Evolutionary conservation across 30 jellyfish, hydroid and myxozoan genomes (phyloP).

Genomic region (Hydra vulgaris): DNA sequence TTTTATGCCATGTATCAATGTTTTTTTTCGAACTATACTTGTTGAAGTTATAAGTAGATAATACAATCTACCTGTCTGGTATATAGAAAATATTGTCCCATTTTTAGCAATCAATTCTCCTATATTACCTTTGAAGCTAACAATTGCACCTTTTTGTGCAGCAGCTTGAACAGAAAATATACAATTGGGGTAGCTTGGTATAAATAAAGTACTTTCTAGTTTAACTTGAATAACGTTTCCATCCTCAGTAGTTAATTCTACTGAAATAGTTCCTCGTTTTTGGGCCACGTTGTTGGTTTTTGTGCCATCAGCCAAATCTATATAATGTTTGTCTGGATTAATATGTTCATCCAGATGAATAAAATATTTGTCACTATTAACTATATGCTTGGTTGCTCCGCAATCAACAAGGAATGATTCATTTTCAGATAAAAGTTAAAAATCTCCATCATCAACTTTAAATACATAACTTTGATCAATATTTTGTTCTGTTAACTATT

Average conservation of each 20-base stretch:
- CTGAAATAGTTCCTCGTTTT: slow-evolving; percentile 35
- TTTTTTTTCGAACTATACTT: slow-evolving; percentile 11
- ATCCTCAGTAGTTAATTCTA: not conserved
- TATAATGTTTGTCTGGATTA: slow-evolving; percentile 46
- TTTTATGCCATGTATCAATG: slow-evolving; percentile 36
- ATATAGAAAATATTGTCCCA: slow-evolving; percentile 22
- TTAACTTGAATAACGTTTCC: slow-evolving; percentile 31
- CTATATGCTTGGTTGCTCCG: too few species aligned
- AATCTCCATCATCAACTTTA: slow-evolving; percentile 2
- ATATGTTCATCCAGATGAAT: too few species aligned
- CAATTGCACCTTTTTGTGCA: slow-evolving; percentile 24
- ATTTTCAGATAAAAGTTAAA: slow-evolving; percentile 21
- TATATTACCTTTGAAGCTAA: slow-evolving; percentile 18
- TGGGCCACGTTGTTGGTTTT: slow-evolving; percentile 43
- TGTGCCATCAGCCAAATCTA: slow-evolving; percentile 56
- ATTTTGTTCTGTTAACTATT: not conserved
- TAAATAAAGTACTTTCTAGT: too few species aligned
- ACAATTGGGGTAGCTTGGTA: too few species aligned
- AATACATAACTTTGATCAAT: slow-evolving; percentile 25
- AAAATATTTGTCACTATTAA: too few species aligned
- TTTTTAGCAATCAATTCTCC: slow-evolving; percentile 23
- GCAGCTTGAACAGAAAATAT: too few species aligned
- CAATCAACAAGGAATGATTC: too few species aligned
- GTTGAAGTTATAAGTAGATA: slow-evolving; percentile 29
- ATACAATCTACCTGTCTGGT: slow-evolving; percentile 33